A percentile compares a stretch with the other conserved stretches of the same genome.
Evolutionary conservation across 2,888 invertebrate genomes (phyloP).

Genomic region (Orthonychiurus folsomi): DNA sequence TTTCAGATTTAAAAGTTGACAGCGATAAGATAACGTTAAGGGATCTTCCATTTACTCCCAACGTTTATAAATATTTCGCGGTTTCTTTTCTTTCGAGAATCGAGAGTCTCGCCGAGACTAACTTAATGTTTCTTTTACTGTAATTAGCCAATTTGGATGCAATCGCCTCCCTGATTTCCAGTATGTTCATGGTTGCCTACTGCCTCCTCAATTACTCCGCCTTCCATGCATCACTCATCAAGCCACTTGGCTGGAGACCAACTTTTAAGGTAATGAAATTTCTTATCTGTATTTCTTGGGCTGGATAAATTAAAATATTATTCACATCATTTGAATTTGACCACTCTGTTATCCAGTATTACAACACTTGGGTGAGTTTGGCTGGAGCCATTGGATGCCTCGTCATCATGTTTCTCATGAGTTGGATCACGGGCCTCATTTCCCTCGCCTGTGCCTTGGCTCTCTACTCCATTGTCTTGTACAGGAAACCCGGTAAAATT

Average conservation of each 20-base stretch:
- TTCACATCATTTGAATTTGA: too few relatives aligned
- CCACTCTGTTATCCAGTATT: constrained; percentile 45
- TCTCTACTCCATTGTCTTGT: constrained; percentile 50
- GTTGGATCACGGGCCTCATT: constrained; percentile 49
- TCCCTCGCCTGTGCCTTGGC: constrained; percentile 46
- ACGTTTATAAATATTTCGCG: too few relatives aligned
- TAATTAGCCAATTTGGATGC: constrained; percentile 35
- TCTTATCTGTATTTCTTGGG: background rate
- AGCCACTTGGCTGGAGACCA: constrained; percentile 43
- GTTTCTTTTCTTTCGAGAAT: background rate
- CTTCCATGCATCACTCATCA: constrained; percentile 45
- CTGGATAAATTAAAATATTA: too few relatives aligned
- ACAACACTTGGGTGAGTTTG: constrained; percentile 48
- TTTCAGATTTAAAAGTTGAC: too few relatives aligned
- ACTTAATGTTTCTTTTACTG: background rate
- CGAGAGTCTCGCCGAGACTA: background rate
- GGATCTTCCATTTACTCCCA: too few relatives aligned
- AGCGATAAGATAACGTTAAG: too few relatives aligned
- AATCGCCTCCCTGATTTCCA: constrained; percentile 21
- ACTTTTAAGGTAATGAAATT: constrained; percentile 25
- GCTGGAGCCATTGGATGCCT: constrained; percentile 45
- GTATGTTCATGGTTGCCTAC: constrained; percentile 39
- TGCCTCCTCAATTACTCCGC: constrained; percentile 46
- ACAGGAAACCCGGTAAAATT: constrained; percentile 50
- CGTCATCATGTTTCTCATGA: constrained; percentile 50